Conservation (phyloP, 2,888 invertebrate species). For the Heteromurus nitidus region DNA sequence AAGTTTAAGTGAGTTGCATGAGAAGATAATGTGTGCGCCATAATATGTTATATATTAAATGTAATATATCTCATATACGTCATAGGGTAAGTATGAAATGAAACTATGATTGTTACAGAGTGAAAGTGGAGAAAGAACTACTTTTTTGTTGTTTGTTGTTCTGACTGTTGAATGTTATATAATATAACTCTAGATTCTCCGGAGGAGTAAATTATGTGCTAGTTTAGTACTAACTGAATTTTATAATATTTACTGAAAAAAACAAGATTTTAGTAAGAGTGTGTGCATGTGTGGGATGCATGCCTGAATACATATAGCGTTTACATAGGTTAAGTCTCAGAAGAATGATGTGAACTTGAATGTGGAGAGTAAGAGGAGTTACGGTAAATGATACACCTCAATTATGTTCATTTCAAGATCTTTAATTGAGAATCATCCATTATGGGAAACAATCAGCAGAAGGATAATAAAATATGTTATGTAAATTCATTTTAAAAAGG, state of each 20-base stretch:
- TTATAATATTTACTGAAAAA: slow-evolving; percentile 18
- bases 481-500: background rate
- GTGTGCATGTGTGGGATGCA: background rate
- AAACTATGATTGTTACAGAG: background rate
- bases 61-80: background rate
- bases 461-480: slow-evolving; percentile 27
- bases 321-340: slow-evolving; percentile 3
- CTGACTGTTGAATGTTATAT: slow-evolving; percentile 36
- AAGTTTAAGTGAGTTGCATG: slow-evolving; percentile 14
- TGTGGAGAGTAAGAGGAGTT: slow-evolving; percentile 21
- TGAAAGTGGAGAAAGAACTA: background rate
- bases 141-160: slow-evolving; percentile 30
- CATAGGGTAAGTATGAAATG: background rate
- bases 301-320: background rate
- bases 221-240: slow-evolving; percentile 30
- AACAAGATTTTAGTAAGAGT: background rate
- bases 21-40: slow-evolving; percentile 26
- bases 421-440: slow-evolving; percentile 4
- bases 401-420: slow-evolving; percentile 23
- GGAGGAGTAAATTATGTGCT: background rate
- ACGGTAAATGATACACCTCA: background rate
- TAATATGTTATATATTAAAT: slow-evolving; percentile 13
- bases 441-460: slow-evolving; percentile 19
- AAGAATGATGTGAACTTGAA: slow-evolving; percentile 3
- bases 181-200: background rate